phyloP scores from a whole-genome alignment of 2,888 invertebrate species.

The Eulithis testata region DNA sequence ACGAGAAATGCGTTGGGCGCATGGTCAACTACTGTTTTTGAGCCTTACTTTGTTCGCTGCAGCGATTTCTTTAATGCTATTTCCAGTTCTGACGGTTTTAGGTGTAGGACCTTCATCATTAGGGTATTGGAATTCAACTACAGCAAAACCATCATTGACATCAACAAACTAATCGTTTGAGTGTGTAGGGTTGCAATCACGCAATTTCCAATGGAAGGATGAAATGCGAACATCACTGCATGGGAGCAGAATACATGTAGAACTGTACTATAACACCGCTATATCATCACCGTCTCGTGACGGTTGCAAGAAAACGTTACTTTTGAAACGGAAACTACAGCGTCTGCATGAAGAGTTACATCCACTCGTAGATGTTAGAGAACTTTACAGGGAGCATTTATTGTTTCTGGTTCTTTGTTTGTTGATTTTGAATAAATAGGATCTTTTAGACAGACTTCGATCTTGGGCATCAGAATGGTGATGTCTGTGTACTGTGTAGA shows the following conservation, averaged over 20 bases:
- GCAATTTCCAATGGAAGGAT: too few species aligned
- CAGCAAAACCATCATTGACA: constrained; percentile 44
- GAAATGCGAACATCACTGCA: too few species aligned
- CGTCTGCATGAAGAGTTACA: not conserved
- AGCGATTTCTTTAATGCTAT: constrained; percentile 71
- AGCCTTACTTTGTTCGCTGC: constrained; percentile 64
- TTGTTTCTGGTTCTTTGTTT: not conserved
- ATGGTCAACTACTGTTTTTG: constrained; percentile 59
- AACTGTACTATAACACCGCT: not conserved
- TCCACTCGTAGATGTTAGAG: not conserved
- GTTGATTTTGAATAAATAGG: not conserved
- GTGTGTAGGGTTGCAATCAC: too few species aligned
- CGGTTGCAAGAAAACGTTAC: not conserved
- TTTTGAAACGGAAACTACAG: not conserved
- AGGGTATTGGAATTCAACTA: constrained; percentile 53
- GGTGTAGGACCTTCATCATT: constrained; percentile 53
- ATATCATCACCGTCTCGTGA: not conserved
- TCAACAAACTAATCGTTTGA: not conserved
- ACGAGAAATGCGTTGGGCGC: too few species aligned
- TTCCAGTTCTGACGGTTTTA: constrained; percentile 67
- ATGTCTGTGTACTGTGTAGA: too few species aligned
- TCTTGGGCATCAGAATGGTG: not conserved
- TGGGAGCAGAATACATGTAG: too few species aligned
- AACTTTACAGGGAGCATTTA: not conserved
- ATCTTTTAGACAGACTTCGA: not conserved